phyloP scores from a whole-genome alignment of 2,797 vertebrate species.

The Remorina albescens region DNA sequence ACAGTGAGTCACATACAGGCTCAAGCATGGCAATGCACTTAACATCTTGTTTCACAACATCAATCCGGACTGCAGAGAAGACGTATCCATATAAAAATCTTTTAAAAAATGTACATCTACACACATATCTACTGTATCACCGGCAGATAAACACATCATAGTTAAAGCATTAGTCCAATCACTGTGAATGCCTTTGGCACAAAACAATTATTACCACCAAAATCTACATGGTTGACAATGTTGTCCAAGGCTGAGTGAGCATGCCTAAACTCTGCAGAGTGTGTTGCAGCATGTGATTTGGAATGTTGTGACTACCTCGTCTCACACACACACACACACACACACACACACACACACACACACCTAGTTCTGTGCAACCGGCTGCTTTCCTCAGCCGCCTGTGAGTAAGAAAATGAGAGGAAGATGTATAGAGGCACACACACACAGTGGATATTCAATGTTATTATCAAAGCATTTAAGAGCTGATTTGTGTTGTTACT shows the following conservation, averaged over 20 bases:
- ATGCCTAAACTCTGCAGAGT: not conserved
- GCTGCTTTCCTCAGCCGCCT: slow-evolving; percentile 5
- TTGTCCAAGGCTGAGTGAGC: slow-evolving; percentile 25
- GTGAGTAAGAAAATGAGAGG: not conserved
- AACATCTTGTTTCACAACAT: slow-evolving; percentile 49
- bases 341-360: slow-evolving; percentile 8
- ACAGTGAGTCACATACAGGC: slow-evolving; percentile 39
- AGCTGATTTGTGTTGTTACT: not conserved
- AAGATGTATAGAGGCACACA: slow-evolving; percentile 7
- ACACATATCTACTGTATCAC: not conserved
- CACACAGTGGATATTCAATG: not conserved
- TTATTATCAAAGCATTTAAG: not conserved
- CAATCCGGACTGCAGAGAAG: not conserved
- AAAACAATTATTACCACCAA: slow-evolving; percentile 14
- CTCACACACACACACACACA: slow-evolving; percentile 7
- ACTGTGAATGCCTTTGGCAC: not conserved
- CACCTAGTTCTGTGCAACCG: slow-evolving; percentile 1
- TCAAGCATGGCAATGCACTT: slow-evolving; percentile 33
- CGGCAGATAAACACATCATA: not conserved
- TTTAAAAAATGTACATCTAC: not conserved
- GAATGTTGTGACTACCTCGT: slow-evolving; percentile 36
- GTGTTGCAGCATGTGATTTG: slow-evolving; percentile 39
- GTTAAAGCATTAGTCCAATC: not conserved
- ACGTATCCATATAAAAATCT: not conserved
- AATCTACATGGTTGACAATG: not conserved